Percentiles rank a stretch among this genome's conserved stretches.
These are phyloP conservation scores for Oryzias celebensis DNA, from an alignment of 2,113 vertebrate genomes.

Conservation along the genomic window DNA sequence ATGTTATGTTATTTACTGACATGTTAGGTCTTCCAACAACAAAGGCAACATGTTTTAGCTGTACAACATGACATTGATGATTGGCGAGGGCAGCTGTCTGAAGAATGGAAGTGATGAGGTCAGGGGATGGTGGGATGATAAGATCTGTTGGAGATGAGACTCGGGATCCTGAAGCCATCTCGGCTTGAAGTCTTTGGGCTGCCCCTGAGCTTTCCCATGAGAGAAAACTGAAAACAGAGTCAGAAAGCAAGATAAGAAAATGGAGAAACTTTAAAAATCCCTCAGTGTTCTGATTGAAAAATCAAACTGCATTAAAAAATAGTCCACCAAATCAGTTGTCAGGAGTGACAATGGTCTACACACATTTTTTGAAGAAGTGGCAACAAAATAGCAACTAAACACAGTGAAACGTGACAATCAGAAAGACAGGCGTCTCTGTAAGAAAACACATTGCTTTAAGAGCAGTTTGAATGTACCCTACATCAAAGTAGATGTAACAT, in stretches of 20 bases:
- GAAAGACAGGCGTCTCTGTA: not conserved
- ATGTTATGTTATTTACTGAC: too few relatives aligned
- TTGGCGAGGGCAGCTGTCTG: constrained; percentile 10
- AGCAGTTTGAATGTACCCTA: too few relatives aligned
- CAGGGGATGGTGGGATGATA: constrained; percentile 19
- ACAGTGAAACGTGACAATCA: not conserved
- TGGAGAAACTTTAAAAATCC: constrained; percentile 14
- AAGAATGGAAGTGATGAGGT: constrained; percentile 30
- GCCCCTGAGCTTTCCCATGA: constrained; percentile 7
- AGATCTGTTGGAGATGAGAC: constrained; percentile 9
- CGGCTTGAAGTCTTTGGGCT: constrained; percentile 11
- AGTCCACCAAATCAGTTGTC: not conserved
- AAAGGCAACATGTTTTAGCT: constrained; percentile 17
- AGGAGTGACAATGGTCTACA: not conserved
- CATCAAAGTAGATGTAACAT: too few relatives aligned
- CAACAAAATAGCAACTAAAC: not conserved
- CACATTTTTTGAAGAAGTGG: not conserved
- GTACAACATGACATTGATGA: constrained; percentile 11
- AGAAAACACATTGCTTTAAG: too few relatives aligned
- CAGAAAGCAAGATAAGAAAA: not conserved
- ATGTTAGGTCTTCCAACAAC: not conserved
- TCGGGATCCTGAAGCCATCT: constrained; percentile 11
- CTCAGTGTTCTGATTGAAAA: not conserved
- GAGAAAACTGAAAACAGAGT: constrained; percentile 10
- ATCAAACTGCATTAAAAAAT: not conserved